Evolutionary conservation across 92 coral and sea anemone genomes (phyloP).

Genomic region (Siderastrea siderea): DNA sequence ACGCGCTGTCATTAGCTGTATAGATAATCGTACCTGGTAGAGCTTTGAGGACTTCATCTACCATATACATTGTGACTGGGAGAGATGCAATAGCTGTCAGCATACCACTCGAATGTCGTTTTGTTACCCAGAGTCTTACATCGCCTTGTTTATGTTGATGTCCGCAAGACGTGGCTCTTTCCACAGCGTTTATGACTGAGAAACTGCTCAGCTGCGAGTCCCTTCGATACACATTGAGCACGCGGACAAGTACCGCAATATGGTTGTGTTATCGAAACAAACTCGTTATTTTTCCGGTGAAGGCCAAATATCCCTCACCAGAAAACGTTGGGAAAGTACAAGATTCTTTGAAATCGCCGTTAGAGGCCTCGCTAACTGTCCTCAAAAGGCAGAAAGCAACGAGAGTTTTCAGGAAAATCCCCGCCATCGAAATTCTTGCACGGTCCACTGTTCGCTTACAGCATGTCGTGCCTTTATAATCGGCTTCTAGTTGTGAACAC

Average conservation of each 20-base stretch:
- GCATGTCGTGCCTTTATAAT: not conserved
- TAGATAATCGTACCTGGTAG: conserved; percentile 21
- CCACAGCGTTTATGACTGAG: conserved; percentile 62
- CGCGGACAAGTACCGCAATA: conserved; percentile 66
- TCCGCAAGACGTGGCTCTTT: conserved; percentile 82
- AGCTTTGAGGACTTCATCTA: conserved; percentile 51
- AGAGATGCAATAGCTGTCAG: conserved; percentile 76
- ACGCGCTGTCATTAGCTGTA: no score
- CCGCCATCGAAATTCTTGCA: conserved; percentile 1
- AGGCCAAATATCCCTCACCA: conserved; percentile 72
- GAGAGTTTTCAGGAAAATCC: conserved; percentile 17
- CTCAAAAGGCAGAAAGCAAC: conserved; percentile 14
- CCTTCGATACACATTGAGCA: conserved; percentile 65
- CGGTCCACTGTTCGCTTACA: not conserved
- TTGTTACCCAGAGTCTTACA: conserved; percentile 82
- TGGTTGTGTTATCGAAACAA: conserved; percentile 59
- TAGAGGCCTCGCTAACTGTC: conserved; percentile 13
- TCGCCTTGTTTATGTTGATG: conserved; percentile 86
- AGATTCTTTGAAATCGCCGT: conserved; percentile 63
- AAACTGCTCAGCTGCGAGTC: conserved; percentile 30
- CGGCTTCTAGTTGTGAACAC: not conserved
- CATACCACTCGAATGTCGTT: conserved; percentile 83
- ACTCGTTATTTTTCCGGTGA: conserved; percentile 69
- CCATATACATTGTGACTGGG: conserved; percentile 50
- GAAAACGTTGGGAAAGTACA: conserved; percentile 77